These are phyloP conservation scores for Exephanes ischioxanthus DNA, from an alignment of 2,888 invertebrate species.

Conservation along the genomic window DNA sequence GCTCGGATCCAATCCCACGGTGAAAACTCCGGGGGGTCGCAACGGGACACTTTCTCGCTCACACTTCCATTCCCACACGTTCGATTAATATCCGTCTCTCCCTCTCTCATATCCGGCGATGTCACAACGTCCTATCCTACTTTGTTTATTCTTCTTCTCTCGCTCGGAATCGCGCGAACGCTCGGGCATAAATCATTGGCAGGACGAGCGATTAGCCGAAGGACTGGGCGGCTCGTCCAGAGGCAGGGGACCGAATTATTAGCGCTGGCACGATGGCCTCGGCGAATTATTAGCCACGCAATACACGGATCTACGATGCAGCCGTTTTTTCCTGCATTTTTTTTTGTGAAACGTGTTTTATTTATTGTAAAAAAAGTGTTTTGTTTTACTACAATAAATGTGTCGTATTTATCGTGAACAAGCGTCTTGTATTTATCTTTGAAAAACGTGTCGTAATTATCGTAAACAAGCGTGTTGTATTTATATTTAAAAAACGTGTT, in stretches of 20 bases:
- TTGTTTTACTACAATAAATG: too few species aligned
- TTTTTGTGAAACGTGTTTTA: too few species aligned
- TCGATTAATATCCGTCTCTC: conserved; percentile 12
- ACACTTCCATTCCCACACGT: conserved; percentile 51
- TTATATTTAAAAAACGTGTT: too few species aligned
- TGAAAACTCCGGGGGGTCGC: conserved; percentile 82
- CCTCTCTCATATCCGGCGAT: conserved; percentile 31
- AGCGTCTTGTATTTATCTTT: too few species aligned
- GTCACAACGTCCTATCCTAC: conserved; percentile 20
- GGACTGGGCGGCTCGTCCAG: conserved; percentile 72
- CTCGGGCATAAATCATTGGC: conserved; percentile 83
- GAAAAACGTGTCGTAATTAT: too few species aligned
- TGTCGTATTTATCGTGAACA: too few species aligned
- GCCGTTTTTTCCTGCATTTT: not conserved
- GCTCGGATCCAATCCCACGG: conserved; percentile 81
- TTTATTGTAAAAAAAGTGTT: too few species aligned
- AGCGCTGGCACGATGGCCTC: conserved; percentile 77
- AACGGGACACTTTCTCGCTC: conserved; percentile 76
- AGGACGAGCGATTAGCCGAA: conserved; percentile 82
- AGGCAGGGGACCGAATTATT: conserved; percentile 77
- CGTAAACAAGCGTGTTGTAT: too few species aligned
- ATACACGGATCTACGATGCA: not conserved
- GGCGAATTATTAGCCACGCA: conserved; percentile 79
- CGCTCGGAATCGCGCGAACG: conserved; percentile 24
- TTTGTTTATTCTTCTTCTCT: conserved; percentile 35